These are phyloP conservation scores for Leptogaster cylindrica DNA, from an alignment of 2,888 invertebrate species.

Conservation along the genomic window DNA sequence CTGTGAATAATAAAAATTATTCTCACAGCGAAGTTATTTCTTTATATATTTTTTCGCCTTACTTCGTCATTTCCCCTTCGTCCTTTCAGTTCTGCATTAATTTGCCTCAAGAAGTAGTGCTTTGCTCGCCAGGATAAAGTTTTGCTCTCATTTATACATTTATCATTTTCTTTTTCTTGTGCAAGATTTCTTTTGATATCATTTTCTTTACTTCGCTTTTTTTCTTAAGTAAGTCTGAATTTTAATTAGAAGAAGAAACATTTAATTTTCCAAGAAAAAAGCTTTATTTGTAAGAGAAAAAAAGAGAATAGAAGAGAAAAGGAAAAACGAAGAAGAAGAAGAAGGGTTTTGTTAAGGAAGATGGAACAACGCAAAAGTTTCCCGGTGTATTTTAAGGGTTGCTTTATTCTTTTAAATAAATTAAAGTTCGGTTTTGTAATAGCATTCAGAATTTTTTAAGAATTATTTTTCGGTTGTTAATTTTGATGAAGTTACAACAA, in stretches of 20 bases:
- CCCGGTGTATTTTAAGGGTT: slow-evolving; percentile 12
- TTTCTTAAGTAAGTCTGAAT: slow-evolving; percentile 28
- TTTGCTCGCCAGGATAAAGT: slow-evolving; percentile 21
- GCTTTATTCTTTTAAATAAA: neutral
- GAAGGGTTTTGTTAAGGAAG: slow-evolving; percentile 18
- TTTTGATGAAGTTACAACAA: too few species aligned
- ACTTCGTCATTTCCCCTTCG: neutral
- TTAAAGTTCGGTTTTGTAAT: neutral
- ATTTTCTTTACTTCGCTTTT: neutral
- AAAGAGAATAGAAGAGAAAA: too few species aligned
- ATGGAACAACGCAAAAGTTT: slow-evolving; percentile 12
- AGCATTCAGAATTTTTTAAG: too few species aligned
- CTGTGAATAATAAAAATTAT: slow-evolving; percentile 31
- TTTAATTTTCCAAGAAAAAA: slow-evolving; percentile 39
- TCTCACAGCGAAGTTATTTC: too few species aligned
- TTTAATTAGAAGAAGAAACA: slow-evolving; percentile 42
- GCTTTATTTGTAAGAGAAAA: slow-evolving; percentile 10
- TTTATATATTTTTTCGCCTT: too few species aligned
- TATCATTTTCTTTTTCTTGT: slow-evolving; percentile 23
- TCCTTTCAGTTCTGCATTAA: slow-evolving; percentile 14
- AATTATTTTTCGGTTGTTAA: too few species aligned
- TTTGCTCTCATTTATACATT: slow-evolving; percentile 35
- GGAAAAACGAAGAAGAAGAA: too few species aligned
- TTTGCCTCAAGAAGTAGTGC: slow-evolving; percentile 22
- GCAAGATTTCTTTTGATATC: neutral